Base-by-base conservation (phyloP, 1,140 invertebrate species). In the Gryllus bimaculatus region DNA sequence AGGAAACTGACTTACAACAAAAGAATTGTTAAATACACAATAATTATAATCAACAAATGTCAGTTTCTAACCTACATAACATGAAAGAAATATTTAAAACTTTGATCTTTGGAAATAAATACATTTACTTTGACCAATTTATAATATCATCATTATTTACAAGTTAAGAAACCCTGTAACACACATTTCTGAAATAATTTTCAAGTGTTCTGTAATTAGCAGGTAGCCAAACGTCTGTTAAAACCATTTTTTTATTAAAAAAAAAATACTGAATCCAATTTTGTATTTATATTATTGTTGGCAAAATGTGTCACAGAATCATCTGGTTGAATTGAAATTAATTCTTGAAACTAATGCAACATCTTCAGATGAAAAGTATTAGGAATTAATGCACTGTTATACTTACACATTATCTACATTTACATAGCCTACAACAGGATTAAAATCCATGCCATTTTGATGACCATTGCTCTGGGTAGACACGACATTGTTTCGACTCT, bases 371-470 rank as follows among this genome's bases (percentile, higher is more conserved):
- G 10, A 20, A 75, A 75, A 73, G 20, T 21, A 21, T 12, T 20
- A 75, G 74, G 73, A 75, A 21, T 75, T 47, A 75, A 12, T 20
- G 10, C 54, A 66, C 54, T 66, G 20, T 20, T 20, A 79, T 81
- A 81, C 80, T 81, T 81, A 81, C 80, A 81, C 77, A 77, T 81
- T 81, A 81, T 81, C 80, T 81, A 81, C 80, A 79, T 74, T 81
- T 78, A 81, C 80, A 81, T 79, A 81, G 80, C 79, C 80, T 76
- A 81, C 78, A 74, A 47, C 74, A 76, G 54, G 54, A 66, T 39
- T 75, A 21, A 75, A 75, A 66, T 78, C 78, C 79, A 80, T 73
- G 13, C 78, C 80, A 54, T 81, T 81, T 74, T 74, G 78, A 79
- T 81, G 80, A 26, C 80, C 80, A 47, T 81, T 81, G 75, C 78